Evolutionary conservation across 2,113 vertebrate species (phyloP), one percentile per base, ranked within the genome.

Genomic region (Bos indicus): DNA sequence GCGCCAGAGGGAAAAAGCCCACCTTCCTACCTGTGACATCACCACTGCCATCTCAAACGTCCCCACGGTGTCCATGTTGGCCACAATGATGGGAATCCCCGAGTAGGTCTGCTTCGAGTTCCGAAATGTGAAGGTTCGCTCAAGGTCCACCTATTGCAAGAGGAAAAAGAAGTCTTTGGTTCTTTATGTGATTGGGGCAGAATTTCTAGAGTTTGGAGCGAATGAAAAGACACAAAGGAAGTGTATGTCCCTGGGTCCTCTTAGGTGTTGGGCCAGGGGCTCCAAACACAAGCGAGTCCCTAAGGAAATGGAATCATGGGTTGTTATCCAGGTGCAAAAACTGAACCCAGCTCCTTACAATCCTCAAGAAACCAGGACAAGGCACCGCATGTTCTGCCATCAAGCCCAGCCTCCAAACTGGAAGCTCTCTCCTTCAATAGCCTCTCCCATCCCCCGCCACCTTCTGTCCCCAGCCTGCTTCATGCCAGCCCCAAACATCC

Each of bases 1-100:
- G 5, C 28, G 51, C 16, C 28, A 80, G 83, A 77, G 17, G 33
- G 8, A 1, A 30, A 6, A 59, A 57, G 51, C 12, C 57, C 16
- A 21, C 19, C 0, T 0, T 12, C 86, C 98, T 98, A 99, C 99
- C 99, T 99, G 99, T 98, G 99, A 99, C 98, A 99, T 99, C 96
- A 99, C 99, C 78, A 98, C 99, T 0, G 99, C 99, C 99, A 99
- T 99, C 98, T 99, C 99, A 98, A 99, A 99, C 0, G 99, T 99
- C 25, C 99, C 99, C 46, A 99, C 99, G 11, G 99, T 99, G 98
- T 99, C 99, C 99, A 99, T 99, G 98, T 99, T 99, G 95, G 99
- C 99, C 54, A 99, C 99, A 46, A 99, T 99, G 97, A 99, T 99
- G 81, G 99, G 99, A 98, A 99, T 99, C 84, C 99, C 99, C 2